phyloP scores from a whole-genome alignment of 2,888 invertebrate genomes.

The Drosophila barbarae region DNA sequence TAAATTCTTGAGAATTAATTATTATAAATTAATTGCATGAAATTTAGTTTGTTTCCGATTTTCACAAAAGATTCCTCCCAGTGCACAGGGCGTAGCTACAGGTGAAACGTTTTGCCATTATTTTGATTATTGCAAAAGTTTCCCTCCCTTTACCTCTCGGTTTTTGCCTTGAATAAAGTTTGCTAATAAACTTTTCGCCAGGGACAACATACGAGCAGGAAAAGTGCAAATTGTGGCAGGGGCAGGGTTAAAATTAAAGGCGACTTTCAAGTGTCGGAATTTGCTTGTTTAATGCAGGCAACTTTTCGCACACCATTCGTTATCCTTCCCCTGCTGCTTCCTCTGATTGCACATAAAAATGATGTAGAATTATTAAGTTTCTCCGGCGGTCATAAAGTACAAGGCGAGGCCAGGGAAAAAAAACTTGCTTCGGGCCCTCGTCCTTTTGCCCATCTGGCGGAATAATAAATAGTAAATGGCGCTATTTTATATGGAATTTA shows the following conservation, averaged over 20 bases:
- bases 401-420: slow-evolving; percentile 1
- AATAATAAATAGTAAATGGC: slow-evolving; percentile 66
- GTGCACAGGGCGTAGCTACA: slow-evolving; percentile 1
- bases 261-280: slow-evolving; percentile 10
- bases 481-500: slow-evolving; percentile 64
- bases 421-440: slow-evolving; percentile 2
- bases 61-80: no score
- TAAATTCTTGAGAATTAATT: not conserved
- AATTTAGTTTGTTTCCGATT: not conserved
- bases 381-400: slow-evolving; percentile 38
- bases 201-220: slow-evolving; percentile 7
- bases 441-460: slow-evolving; percentile 13
- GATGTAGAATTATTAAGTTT: slow-evolving; percentile 70
- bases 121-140: slow-evolving; percentile 55
- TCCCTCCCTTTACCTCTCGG: not conserved
- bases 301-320: slow-evolving; percentile 11
- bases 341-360: slow-evolving; percentile 41
- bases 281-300: slow-evolving; percentile 18
- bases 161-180: not conserved
- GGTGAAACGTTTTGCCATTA: slow-evolving; percentile 18
- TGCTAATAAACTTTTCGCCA: slow-evolving; percentile 16
- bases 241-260: slow-evolving; percentile 5
- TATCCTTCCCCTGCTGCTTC: not conserved
- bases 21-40: not conserved
- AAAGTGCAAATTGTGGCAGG: slow-evolving; percentile 3